phyloP scores from a whole-genome alignment of 1,140 invertebrate genomes.

The Leptopilina boulardi region DNA sequence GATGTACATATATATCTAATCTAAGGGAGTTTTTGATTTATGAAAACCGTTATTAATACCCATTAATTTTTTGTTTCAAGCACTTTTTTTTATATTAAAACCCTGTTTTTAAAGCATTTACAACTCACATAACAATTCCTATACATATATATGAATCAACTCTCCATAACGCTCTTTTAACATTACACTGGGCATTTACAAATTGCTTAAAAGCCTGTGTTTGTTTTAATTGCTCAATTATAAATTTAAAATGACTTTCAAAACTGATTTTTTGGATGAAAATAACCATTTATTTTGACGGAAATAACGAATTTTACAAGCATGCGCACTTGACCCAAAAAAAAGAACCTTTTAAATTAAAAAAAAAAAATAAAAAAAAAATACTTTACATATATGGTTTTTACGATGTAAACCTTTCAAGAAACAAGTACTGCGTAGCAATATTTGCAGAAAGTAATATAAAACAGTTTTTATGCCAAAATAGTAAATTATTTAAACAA shows the following conservation, averaged over 20 bases:
- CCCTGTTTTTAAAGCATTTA: neutral
- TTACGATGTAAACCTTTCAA: too few species aligned
- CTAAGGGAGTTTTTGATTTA: neutral
- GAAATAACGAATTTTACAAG: neutral
- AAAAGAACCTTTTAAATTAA: too few species aligned
- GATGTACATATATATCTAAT: neutral
- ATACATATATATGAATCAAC: too few species aligned
- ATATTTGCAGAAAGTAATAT: too few species aligned
- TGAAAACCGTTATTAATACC: neutral
- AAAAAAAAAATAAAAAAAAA: too few species aligned
- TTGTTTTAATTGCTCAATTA: conserved; percentile 14
- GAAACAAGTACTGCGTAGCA: too few species aligned
- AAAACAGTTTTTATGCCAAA: too few species aligned
- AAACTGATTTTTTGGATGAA: neutral
- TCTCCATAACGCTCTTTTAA: neutral
- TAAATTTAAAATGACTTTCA: neutral
- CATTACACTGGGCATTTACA: neutral
- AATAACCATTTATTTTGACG: neutral
- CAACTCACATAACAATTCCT: neutral
- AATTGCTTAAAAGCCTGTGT: conserved; percentile 17
- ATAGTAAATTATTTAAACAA: too few species aligned
- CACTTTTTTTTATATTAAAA: neutral
- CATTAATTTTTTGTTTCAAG: neutral
- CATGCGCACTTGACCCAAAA: too few species aligned
- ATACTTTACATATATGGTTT: too few species aligned